Conservation (phyloP, 1,140 invertebrate genomes). For the Hestina assimilis region DNA sequence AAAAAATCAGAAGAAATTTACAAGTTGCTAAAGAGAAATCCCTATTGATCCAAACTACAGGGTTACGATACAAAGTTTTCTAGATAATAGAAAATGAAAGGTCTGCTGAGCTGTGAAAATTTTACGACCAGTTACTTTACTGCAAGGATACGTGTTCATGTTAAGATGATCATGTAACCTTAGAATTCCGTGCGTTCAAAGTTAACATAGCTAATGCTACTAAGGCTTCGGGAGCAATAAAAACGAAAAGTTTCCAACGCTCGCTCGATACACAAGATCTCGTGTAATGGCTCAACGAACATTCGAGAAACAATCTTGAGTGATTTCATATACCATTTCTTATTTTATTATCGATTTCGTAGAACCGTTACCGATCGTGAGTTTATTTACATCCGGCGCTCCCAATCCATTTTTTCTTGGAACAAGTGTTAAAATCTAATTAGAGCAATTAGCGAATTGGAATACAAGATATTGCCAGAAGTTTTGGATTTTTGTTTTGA, state of each 20-base stretch:
- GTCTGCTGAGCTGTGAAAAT: neutral
- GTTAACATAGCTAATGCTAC: slow-evolving; percentile 38
- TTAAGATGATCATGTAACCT: neutral
- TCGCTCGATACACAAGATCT: slow-evolving; percentile 43
- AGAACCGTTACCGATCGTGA: slow-evolving; percentile 22
- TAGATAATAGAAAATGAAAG: no score
- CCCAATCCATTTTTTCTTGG: no score
- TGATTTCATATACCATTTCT: slow-evolving; percentile 40
- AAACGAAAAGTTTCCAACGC: slow-evolving; percentile 38
- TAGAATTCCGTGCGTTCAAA: slow-evolving; percentile 28
- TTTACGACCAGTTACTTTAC: neutral
- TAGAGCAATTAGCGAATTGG: no score
- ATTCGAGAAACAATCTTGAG: slow-evolving; percentile 43
- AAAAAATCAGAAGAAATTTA: no score
- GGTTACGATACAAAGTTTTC: no score
- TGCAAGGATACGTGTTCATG: no score
- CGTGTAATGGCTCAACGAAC: slow-evolving; percentile 46
- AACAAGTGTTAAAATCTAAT: no score
- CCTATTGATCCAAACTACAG: no score
- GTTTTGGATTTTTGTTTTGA: no score
- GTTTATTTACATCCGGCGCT: no score
- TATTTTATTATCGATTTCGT: slow-evolving; percentile 31
- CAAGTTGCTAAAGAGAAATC: no score
- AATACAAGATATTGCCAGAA: no score
- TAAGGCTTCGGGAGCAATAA: slow-evolving; percentile 55